Evolutionary conservation across 2,797 vertebrate species (phyloP), one percentile per base, ranked within the genome.

Genomic region (Lophius americanus): DNA sequence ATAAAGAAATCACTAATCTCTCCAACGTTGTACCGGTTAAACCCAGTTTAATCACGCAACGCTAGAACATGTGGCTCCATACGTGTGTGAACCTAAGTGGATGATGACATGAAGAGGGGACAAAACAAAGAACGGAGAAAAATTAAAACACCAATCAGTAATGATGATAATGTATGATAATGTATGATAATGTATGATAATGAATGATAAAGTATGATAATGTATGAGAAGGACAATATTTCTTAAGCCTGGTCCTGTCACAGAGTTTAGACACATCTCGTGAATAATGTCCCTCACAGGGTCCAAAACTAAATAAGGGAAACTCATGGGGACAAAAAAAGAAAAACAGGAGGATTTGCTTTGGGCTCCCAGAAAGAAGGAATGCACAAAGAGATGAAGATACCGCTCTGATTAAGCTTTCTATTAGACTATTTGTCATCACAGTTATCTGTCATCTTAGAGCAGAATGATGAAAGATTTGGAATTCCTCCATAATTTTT

Each of bases 401-500:
- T 23, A 7, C 62, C 69, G 9, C 33, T 54, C 56, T 7, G 48
- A 57, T 70, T 68, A 60, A 7, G 9, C 70, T 75, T 79, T 82
- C 50, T 74, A 76, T 85, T 69, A 78, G 69, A 51, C 57, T 60
- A 36, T 35, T 50, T 65, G 51, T 57, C 56, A 51, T 57, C 52
- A 1, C 47, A n/a, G 73, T 64, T 77, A n/a, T 53, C 73, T 65
- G 55, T 11, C 46, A 37, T 68, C 64, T 38, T 49, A 2, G 7
- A 68, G 73, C 61, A 42, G 72, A 55, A 2, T 60, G 75, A 2
- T 60, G 75, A 42, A 43, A 66, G 60, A 74, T 77, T 77, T 64
- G 72, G 78, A 76, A 74, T 50, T 56, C 85, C 82, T 83, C 70
- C 66, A 83, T 69, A 36, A 83, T 85, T 76, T 83, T 77, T 73